phyloP scores from a whole-genome alignment of 1,140 invertebrate species.

The Pseudomyrmex concolor region DNA sequence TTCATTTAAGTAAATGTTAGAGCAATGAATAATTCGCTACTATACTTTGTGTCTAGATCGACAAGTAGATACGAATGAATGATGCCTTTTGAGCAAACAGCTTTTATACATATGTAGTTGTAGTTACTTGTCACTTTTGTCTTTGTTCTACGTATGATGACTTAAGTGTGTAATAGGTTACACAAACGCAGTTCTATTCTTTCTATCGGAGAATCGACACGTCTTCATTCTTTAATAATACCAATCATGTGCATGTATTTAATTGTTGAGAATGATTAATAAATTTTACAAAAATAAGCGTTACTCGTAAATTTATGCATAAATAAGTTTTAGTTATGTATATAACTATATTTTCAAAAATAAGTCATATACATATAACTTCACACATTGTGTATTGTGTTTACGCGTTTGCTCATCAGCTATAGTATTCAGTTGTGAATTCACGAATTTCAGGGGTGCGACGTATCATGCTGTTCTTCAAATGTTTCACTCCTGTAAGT shows the following conservation, averaged over 20 bases:
- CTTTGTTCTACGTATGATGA: neutral
- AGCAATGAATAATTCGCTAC: neutral
- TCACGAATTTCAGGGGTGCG: slow-evolving; percentile 67
- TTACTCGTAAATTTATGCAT: neutral
- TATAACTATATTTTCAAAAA: no score
- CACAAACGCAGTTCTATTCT: neutral
- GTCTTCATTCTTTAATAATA: neutral
- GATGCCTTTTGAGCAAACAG: neutral
- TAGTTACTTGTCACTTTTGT: no score
- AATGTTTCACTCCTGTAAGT: slow-evolving; percentile 69
- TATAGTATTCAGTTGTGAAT: slow-evolving; percentile 62
- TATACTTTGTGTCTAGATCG: neutral
- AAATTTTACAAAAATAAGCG: neutral
- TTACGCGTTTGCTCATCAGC: neutral
- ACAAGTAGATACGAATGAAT: slow-evolving; percentile 5
- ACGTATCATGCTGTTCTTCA: slow-evolving; percentile 70
- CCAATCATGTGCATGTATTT: neutral
- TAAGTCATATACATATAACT: neutral
- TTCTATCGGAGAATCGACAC: neutral
- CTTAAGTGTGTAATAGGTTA: neutral
- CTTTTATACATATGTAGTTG: neutral
- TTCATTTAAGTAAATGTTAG: neutral
- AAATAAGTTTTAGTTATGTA: neutral
- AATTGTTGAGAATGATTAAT: neutral
- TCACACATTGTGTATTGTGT: no score